These are phyloP conservation scores for Chionodraco myersi DNA, from an alignment of 2,113 vertebrate genomes.

Conservation along the genomic window DNA sequence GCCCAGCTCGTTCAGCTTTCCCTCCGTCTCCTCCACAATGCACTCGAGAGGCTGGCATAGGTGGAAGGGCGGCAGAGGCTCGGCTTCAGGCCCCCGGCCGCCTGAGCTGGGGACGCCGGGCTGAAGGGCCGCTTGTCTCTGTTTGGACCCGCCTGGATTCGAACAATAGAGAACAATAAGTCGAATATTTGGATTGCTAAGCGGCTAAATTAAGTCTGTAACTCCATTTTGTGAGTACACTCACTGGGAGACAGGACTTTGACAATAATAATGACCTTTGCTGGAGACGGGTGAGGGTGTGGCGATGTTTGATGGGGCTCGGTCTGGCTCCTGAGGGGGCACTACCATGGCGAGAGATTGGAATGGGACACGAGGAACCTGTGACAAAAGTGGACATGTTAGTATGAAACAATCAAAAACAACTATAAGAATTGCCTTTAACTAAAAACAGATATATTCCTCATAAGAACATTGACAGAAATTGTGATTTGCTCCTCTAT, in stretches of 20 bases:
- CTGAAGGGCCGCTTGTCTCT: constrained; percentile 95
- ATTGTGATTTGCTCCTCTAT: not conserved
- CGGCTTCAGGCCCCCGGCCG: constrained; percentile 85
- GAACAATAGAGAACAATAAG: constrained; percentile 45
- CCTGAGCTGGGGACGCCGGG: constrained; percentile 79
- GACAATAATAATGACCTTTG: constrained; percentile 89
- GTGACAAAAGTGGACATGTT: constrained; percentile 16
- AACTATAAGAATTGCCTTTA: not conserved
- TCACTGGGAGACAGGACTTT: not conserved
- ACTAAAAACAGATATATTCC: not conserved
- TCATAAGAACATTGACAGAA: not conserved
- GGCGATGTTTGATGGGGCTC: constrained; percentile 90
- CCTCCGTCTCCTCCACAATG: constrained; percentile 99
- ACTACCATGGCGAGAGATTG: constrained; percentile 98
- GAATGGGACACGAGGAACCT: constrained; percentile 98
- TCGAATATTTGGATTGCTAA: not conserved
- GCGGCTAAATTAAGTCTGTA: not conserved
- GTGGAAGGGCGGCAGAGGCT: constrained; percentile 96
- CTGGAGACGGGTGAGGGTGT: constrained; percentile 89
- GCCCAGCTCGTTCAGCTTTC: constrained; percentile 98
- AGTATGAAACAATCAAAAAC: not conserved
- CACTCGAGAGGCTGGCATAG: constrained; percentile 98
- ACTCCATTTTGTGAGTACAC: not conserved
- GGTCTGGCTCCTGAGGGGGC: constrained; percentile 98
- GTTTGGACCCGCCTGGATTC: constrained; percentile 90